These are phyloP conservation scores for Pherbina coryleti DNA, from an alignment of 2,888 invertebrate genomes.

Conservation along the genomic window DNA sequence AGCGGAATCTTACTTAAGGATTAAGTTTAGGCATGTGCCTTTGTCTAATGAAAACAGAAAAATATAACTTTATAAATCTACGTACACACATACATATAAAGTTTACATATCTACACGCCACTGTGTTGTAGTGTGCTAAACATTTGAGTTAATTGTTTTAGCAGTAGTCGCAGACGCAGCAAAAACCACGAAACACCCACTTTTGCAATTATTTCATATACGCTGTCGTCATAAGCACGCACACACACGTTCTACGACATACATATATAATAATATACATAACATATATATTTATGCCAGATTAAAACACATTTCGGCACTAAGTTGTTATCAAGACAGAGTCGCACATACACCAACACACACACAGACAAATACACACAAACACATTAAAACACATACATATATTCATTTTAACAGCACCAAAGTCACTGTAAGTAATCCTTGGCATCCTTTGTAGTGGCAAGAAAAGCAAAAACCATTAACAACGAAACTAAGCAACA, in stretches of 20 bases:
- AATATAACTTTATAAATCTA: background rate
- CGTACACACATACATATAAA: background rate
- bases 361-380: too few species aligned
- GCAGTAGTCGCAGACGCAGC: background rate
- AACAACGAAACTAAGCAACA: slow-evolving; percentile 23
- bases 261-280: too few species aligned
- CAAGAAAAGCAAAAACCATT: background rate
- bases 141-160: slow-evolving; percentile 2
- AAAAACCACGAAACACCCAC: background rate
- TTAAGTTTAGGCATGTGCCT: background rate
- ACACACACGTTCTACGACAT: background rate
- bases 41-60: background rate
- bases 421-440: too few species aligned
- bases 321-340: background rate
- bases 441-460: too few species aligned
- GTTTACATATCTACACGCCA: background rate
- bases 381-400: background rate
- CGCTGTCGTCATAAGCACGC: too few species aligned
- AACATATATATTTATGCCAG: background rate
- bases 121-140: background rate
- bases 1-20: background rate
- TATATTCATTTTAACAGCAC: background rate
- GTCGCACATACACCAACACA: background rate
- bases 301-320: background rate
- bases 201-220: background rate